Percentiles rank a stretch among this genome's conserved stretches.
Conservation (phyloP, 2,797 vertebrate genomes). For the Sorex maritimensis region DNA sequence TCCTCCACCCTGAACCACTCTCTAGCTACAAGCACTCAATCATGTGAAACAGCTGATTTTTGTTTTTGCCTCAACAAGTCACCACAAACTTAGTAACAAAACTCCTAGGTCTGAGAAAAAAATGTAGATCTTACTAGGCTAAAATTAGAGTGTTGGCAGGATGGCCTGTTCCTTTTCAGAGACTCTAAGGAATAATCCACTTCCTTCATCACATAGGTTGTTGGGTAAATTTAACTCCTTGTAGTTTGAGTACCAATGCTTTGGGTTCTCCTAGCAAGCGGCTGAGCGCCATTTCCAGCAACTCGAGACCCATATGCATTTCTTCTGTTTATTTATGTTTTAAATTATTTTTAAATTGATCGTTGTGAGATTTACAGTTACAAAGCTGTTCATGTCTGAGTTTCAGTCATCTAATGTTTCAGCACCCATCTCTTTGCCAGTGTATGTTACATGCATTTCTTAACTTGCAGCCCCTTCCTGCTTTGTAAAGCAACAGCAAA, state of each 20-base stretch:
- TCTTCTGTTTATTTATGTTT: too few species aligned
- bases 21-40: neutral
- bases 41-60: neutral
- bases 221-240: neutral
- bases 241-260: neutral
- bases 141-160: neutral
- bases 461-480: accelerated
- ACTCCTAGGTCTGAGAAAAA: neutral
- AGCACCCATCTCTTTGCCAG: too few species aligned
- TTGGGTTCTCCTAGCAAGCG: neutral
- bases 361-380: too few species aligned
- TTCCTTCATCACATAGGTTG: neutral
- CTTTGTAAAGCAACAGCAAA: neutral
- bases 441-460: neutral
- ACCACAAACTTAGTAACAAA: neutral
- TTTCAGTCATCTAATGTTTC: too few species aligned
- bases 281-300: neutral
- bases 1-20: neutral
- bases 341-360: too few species aligned
- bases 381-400: too few species aligned
- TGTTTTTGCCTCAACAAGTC: neutral
- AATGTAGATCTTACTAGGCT: neutral
- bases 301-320: neutral
- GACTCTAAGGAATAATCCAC: neutral
- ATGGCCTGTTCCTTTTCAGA: neutral